Evolutionary conservation across 2,888 invertebrate species (phyloP).

Genomic region (Zeuzera pyrina): DNA sequence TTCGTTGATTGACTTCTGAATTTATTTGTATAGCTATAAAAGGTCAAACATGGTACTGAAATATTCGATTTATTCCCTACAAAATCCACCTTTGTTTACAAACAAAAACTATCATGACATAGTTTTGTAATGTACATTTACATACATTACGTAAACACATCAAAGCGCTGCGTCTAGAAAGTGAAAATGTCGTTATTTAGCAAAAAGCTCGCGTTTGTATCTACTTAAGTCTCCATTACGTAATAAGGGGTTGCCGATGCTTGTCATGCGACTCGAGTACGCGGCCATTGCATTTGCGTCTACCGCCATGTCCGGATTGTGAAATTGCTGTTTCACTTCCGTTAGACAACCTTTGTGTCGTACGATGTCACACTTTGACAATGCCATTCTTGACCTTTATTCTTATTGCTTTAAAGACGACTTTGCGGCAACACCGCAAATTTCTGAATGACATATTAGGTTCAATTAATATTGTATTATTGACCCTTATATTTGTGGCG

Average conservation of each 20-base stretch:
- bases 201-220: conserved; percentile 43
- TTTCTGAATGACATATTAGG: no score
- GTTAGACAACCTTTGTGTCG: conserved; percentile 20
- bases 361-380: conserved; percentile 6
- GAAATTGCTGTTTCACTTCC: conserved; percentile 67
- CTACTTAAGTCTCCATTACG: conserved; percentile 46
- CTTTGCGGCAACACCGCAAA: no score
- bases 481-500: no score
- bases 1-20: no score
- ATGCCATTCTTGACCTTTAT: no score
- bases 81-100: background rate
- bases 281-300: conserved; percentile 30
- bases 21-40: no score
- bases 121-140: conserved; percentile 5
- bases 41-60: no score
- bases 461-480: no score
- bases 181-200: conserved; percentile 49
- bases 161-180: conserved; percentile 34
- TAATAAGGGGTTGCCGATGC: conserved; percentile 52
- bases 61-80: background rate
- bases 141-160: conserved; percentile 23
- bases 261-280: conserved; percentile 30
- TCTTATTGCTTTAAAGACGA: no score
- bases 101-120: background rate
- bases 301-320: conserved; percentile 50